A percentile compares a stretch with the other conserved stretches of the same genome.
Conservation (phyloP, 2,888 invertebrate species). For the Spisula subtruncata region DNA sequence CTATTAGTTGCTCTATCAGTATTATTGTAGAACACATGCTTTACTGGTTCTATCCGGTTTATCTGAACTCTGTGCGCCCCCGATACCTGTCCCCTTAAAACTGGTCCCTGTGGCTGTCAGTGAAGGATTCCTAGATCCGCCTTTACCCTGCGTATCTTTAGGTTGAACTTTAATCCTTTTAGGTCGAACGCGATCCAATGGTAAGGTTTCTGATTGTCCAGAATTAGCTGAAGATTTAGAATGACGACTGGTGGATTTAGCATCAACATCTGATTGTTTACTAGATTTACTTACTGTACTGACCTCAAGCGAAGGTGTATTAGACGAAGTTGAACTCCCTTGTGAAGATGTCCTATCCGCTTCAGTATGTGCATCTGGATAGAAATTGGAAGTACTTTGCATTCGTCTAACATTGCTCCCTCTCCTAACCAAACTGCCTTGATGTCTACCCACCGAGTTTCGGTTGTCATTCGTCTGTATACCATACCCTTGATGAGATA, state of each 20-base stretch:
- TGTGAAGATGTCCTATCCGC: conserved; percentile 7
- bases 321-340: background rate
- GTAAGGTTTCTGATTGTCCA: conserved; percentile 20
- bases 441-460: background rate
- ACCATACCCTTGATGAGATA: conserved; percentile 21
- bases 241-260: background rate
- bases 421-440: background rate
- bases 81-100: conserved; percentile 26
- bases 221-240: conserved; percentile 21
- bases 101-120: conserved; percentile 46
- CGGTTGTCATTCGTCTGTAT: conserved; percentile 32
- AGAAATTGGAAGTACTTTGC: background rate
- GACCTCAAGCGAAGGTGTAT: conserved; percentile 26
- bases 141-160: background rate
- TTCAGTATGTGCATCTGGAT: background rate
- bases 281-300: conserved; percentile 13
- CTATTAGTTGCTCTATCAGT: too few species aligned
- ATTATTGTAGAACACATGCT: conserved; percentile 58
- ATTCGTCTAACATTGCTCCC: conserved; percentile 47
- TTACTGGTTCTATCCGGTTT: conserved; percentile 53
- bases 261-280: background rate
- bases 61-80: conserved; percentile 24
- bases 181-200: conserved; percentile 50
- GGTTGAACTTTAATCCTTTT: conserved; percentile 59
- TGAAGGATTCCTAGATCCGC: background rate